Percentiles rank a stretch among this genome's conserved stretches.
These are phyloP conservation scores for Bombycilla garrulus DNA, from an alignment of 2,113 vertebrate species.

Conservation along the genomic window DNA sequence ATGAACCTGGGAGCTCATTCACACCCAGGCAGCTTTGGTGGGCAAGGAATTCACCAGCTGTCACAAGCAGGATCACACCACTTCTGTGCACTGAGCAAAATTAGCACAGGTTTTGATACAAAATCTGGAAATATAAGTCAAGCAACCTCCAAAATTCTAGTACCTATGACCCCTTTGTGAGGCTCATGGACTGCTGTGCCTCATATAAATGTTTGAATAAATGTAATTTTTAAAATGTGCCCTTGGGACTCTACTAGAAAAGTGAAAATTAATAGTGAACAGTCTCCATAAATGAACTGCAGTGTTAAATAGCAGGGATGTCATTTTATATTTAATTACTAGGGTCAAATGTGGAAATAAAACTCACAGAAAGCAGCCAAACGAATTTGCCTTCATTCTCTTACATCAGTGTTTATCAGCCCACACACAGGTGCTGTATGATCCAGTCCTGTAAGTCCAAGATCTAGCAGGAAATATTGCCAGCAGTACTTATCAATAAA, in stretches of 20 bases:
- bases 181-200: no score
- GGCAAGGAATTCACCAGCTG: background rate
- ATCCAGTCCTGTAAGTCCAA: background rate
- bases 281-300: background rate
- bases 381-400: background rate
- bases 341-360: background rate
- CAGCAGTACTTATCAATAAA: background rate
- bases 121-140: background rate
- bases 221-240: background rate
- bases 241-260: background rate
- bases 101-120: background rate
- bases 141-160: background rate
- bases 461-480: background rate
- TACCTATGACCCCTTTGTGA: background rate
- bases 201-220: background rate
- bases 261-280: background rate
- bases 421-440: conserved; percentile 1
- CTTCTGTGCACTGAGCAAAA: background rate
- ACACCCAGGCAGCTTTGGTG: background rate
- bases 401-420: background rate
- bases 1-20: background rate
- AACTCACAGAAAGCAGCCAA: background rate
- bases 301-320: background rate
- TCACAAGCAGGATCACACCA: fast-evolving
- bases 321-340: background rate